These are phyloP conservation scores for Calosoma granatense DNA, from an alignment of 1,140 invertebrate species.

Conservation along the genomic window DNA sequence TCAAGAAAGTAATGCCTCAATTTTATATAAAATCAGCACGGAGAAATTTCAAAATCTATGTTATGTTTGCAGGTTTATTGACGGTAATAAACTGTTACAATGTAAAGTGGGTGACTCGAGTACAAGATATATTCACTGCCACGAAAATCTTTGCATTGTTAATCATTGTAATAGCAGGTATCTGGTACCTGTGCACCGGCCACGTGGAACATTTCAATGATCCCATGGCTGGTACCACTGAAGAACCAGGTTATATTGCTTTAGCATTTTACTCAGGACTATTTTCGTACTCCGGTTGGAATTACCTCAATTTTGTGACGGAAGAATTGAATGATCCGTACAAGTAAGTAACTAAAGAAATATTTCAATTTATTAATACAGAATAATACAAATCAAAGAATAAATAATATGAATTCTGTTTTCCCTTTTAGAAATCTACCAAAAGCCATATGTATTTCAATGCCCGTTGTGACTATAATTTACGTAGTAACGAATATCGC, in stretches of 20 bases:
- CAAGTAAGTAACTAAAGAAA: slow-evolving; percentile 42
- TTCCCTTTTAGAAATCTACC: slow-evolving; percentile 69
- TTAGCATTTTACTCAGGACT: slow-evolving; percentile 91
- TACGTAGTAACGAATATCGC: slow-evolving; percentile 86
- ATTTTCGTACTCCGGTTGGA: slow-evolving; percentile 97
- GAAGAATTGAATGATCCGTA: slow-evolving; percentile 92
- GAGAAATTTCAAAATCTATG: too few relatives aligned
- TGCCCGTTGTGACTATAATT: slow-evolving; percentile 80
- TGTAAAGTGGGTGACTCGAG: slow-evolving; percentile 87
- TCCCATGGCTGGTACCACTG: slow-evolving; percentile 69
- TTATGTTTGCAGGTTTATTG: slow-evolving; percentile 69
- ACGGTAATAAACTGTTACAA: slow-evolving; percentile 93
- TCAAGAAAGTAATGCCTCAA: too few relatives aligned
- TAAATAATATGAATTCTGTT: slow-evolving; percentile 9
- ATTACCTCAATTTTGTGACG: slow-evolving; percentile 83
- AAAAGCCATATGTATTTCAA: slow-evolving; percentile 80
- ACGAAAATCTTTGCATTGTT: slow-evolving; percentile 86
- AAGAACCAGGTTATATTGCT: slow-evolving; percentile 68
- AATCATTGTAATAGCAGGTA: slow-evolving; percentile 78
- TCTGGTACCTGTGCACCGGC: slow-evolving; percentile 53
- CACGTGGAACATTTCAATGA: slow-evolving; percentile 62
- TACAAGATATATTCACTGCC: slow-evolving; percentile 88
- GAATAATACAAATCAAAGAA: not conserved
- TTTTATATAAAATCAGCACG: too few relatives aligned
- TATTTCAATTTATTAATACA: not conserved